Evolutionary conservation across 1,140 invertebrate species (phyloP).

Genomic region (Procambarus clarkii): DNA sequence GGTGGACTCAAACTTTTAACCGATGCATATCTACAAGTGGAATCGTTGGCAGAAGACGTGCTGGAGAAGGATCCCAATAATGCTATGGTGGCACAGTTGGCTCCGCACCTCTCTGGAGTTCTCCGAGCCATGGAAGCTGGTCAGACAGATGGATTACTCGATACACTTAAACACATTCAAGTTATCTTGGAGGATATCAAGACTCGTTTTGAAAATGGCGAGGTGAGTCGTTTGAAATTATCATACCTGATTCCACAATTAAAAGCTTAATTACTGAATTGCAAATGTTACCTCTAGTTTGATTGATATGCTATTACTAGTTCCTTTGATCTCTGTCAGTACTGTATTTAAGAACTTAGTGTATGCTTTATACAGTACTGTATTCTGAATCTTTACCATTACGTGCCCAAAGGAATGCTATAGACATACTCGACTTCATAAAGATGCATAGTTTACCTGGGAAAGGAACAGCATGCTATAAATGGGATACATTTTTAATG

Average conservation of each 20-base stretch:
- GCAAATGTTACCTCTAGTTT: not conserved
- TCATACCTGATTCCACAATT: not conserved
- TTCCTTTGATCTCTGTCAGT: not conserved
- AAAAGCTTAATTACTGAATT: no score
- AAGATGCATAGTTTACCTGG: no score
- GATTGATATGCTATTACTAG: not conserved
- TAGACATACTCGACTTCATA: no score
- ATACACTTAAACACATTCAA: conserved; percentile 55
- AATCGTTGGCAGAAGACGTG: conserved; percentile 38
- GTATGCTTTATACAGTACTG: no score
- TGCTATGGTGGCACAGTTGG: conserved; percentile 43
- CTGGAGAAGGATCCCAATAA: conserved; percentile 42
- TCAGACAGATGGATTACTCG: conserved; percentile 45
- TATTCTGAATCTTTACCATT: no score
- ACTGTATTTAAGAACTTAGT: no score
- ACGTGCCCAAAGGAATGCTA: no score
- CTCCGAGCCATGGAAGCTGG: conserved; percentile 48
- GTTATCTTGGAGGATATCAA: conserved; percentile 52
- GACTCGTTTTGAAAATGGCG: conserved; percentile 7
- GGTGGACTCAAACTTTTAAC: conserved; percentile 19
- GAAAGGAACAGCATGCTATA: no score
- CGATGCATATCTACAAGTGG: conserved; percentile 40
- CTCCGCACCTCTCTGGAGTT: conserved; percentile 51
- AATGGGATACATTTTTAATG: no score
- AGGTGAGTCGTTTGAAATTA: conserved; percentile 7